A percentile compares a stretch with the other conserved stretches of the same genome.
Evolutionary conservation across 1,140 invertebrate genomes (phyloP).

Genomic region (Asbolus verrucosus): DNA sequence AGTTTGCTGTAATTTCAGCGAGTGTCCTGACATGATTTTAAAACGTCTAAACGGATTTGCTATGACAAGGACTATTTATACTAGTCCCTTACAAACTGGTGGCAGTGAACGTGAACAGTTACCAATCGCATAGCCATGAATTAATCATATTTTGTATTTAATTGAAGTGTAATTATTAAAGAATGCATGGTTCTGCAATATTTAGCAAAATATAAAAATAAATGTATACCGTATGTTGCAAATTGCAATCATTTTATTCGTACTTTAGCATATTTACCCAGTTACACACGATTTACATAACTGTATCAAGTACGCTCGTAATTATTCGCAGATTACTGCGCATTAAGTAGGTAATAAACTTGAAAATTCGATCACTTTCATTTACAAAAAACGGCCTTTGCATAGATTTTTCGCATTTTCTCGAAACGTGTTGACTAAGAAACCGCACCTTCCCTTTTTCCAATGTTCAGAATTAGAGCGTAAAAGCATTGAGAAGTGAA

Average conservation of each 20-base stretch:
- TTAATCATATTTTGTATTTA: conserved; percentile 32
- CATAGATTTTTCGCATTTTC: too few relatives aligned
- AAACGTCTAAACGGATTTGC: neutral
- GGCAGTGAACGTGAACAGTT: conserved; percentile 31
- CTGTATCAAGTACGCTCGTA: conserved; percentile 17
- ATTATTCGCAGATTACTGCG: conserved; percentile 4
- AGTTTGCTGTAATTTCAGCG: neutral
- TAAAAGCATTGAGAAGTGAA: too few relatives aligned
- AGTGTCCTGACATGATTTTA: neutral
- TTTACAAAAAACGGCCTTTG: too few relatives aligned
- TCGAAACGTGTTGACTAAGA: neutral
- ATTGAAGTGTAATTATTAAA: conserved; percentile 33
- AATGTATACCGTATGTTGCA: conserved; percentile 30
- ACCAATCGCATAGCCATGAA: conserved; percentile 25
- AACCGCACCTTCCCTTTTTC: too few relatives aligned
- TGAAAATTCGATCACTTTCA: neutral
- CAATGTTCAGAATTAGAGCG: too few relatives aligned
- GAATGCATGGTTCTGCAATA: conserved; percentile 27
- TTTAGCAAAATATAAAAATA: conserved; percentile 24
- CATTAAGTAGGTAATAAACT: neutral
- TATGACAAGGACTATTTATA: conserved; percentile 3
- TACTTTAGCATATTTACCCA: conserved; percentile 28
- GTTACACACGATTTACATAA: conserved; percentile 21
- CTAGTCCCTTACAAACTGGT: neutral
- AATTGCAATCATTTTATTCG: conserved; percentile 26